Percentiles rank a stretch among this genome's conserved stretches.
phyloP scores from a whole-genome alignment of 2,888 invertebrate genomes.

The Drosophila helvetica region DNA sequence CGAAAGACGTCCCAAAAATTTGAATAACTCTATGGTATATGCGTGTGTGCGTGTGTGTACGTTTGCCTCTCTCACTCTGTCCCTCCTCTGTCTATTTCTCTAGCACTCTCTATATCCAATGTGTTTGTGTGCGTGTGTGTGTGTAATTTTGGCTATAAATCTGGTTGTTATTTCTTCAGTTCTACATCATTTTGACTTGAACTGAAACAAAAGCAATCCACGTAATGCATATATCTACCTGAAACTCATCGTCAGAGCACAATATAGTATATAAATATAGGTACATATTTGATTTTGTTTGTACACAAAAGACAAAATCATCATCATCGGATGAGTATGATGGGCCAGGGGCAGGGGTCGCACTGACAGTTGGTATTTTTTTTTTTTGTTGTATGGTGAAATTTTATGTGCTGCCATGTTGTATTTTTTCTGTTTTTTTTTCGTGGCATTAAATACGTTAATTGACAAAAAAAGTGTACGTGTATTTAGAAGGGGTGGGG shows the following conservation, averaged over 20 bases:
- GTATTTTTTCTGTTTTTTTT: slow-evolving; percentile 45
- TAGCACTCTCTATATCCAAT: slow-evolving; percentile 3
- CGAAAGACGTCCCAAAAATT: neutral
- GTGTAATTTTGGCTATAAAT: slow-evolving; percentile 36
- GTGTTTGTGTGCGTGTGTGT: slow-evolving; percentile 16
- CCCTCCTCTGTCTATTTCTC: slow-evolving; percentile 8
- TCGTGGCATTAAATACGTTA: slow-evolving; percentile 68
- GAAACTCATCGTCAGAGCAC: neutral
- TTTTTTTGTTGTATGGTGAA: slow-evolving; percentile 61
- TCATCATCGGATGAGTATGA: slow-evolving; percentile 36
- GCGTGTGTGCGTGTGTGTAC: slow-evolving; percentile 1
- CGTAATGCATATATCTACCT: slow-evolving; percentile 8
- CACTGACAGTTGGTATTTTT: slow-evolving; percentile 53
- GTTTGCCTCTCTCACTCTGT: neutral
- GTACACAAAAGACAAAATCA: slow-evolving; percentile 44
- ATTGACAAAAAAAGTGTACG: slow-evolving; percentile 58
- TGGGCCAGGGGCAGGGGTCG: slow-evolving; percentile 20
- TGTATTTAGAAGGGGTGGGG: neutral
- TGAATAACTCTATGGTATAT: neutral
- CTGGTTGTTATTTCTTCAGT: slow-evolving; percentile 37
- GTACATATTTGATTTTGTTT: slow-evolving; percentile 37
- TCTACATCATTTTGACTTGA: slow-evolving; percentile 34
- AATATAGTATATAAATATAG: slow-evolving; percentile 16
- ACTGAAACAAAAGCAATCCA: slow-evolving; percentile 15
- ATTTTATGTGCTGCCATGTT: slow-evolving; percentile 69